Evolutionary conservation across 2,888 invertebrate species (phyloP).

Genomic region (Laothoe populi): DNA sequence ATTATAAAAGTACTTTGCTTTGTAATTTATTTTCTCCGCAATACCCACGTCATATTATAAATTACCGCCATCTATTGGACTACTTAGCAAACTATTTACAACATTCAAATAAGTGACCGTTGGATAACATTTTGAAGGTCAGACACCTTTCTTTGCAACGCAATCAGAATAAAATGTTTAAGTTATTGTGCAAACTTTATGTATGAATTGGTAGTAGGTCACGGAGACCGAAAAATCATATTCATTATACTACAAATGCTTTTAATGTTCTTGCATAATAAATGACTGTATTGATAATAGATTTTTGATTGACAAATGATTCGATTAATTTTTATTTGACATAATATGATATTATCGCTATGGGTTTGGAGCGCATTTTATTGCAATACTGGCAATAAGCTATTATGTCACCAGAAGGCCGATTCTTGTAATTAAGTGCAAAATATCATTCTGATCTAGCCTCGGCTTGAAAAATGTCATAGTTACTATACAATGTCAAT

Average conservation of each 20-base stretch:
- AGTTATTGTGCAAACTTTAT: constrained; percentile 20
- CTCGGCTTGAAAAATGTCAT: too few species aligned
- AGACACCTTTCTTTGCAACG: constrained; percentile 13
- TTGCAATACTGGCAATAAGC: too few species aligned
- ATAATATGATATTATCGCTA: not conserved
- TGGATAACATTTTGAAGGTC: constrained; percentile 18
- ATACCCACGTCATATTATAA: too few species aligned
- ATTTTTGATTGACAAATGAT: too few species aligned
- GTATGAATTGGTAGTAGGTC: constrained; percentile 18
- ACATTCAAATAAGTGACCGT: constrained; percentile 10
- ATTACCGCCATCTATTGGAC: constrained; percentile 6
- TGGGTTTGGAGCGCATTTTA: too few species aligned
- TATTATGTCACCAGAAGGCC: too few species aligned
- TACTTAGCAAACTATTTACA: not conserved
- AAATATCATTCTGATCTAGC: too few species aligned
- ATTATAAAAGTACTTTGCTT: too few species aligned
- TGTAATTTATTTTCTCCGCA: not conserved
- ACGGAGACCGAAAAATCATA: constrained; percentile 3
- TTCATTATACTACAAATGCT: constrained; percentile 1
- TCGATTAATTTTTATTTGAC: not conserved
- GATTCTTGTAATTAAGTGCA: too few species aligned
- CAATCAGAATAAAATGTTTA: constrained; percentile 20
- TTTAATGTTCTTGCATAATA: not conserved
- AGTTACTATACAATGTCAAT: too few species aligned
- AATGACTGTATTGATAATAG: not conserved